These are phyloP conservation scores for Hydropsyche tenuis DNA, from an alignment of 1,140 invertebrate genomes.

Conservation along the genomic window DNA sequence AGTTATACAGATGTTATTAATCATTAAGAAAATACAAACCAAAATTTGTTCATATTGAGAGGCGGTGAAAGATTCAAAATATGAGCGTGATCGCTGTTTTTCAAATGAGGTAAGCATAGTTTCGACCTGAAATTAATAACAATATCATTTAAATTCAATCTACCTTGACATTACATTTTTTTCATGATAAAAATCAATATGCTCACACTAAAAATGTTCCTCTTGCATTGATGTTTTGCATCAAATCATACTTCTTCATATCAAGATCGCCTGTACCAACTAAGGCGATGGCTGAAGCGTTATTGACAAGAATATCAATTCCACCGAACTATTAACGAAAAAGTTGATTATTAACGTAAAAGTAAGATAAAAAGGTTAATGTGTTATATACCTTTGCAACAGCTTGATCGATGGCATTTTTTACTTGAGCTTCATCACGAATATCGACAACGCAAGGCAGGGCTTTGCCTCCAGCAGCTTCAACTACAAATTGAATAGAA, in stretches of 20 bases:
- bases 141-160: too few relatives aligned
- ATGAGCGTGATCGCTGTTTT: conserved; percentile 90
- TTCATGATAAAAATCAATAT: neutral
- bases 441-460: conserved; percentile 95
- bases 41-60: conserved; percentile 40
- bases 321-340: conserved; percentile 79
- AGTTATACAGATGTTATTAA: conserved; percentile 9
- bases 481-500: conserved; percentile 71
- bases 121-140: conserved; percentile 77
- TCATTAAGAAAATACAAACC: conserved; percentile 29
- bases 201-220: conserved; percentile 92
- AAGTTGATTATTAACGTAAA: too few relatives aligned
- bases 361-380: conserved; percentile 4
- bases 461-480: conserved; percentile 87
- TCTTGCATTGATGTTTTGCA: conserved; percentile 90
- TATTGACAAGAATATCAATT: conserved; percentile 95
- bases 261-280: conserved; percentile 85
- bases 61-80: conserved; percentile 63
- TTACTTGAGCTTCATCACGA: conserved; percentile 83
- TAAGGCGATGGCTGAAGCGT: conserved; percentile 95
- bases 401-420: conserved; percentile 84
- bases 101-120: conserved; percentile 87
- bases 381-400: conserved; percentile 69
- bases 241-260: conserved; percentile 96
- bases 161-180: neutral